These are phyloP conservation scores for Hipposideros larvatus DNA, from an alignment of 2,797 vertebrate species.

Conservation along the genomic window DNA sequence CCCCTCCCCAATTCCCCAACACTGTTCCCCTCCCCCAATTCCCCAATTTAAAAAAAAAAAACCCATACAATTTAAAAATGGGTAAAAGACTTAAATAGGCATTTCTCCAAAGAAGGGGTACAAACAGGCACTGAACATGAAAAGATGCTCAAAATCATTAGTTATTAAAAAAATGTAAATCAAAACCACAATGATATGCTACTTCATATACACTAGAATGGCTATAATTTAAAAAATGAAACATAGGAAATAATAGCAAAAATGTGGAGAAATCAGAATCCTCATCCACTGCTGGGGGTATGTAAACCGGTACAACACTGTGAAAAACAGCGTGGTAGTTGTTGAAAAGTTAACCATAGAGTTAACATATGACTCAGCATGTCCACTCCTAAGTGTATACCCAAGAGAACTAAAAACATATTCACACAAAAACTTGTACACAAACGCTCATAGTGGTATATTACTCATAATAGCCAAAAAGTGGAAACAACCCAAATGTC, in stretches of 20 bases:
- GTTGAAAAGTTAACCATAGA: constrained; percentile 52
- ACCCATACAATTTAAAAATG: too few relatives aligned
- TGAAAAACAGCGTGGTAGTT: not conserved
- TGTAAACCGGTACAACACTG: not conserved
- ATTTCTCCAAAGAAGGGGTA: not conserved
- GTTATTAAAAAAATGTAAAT: constrained; percentile 47
- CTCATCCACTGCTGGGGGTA: not conserved
- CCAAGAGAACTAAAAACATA: constrained; percentile 22
- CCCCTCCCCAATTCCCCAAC: too few relatives aligned
- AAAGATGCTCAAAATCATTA: not conserved
- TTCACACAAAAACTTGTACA: not conserved
- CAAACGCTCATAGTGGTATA: not conserved
- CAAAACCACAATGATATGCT: not conserved
- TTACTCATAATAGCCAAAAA: not conserved
- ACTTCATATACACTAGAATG: not conserved
- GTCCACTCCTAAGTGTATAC: not conserved
- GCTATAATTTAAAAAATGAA: not conserved
- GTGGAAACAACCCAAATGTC: constrained; percentile 19
- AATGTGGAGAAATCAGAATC: not conserved
- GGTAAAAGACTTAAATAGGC: not conserved
- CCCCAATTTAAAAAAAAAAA: not conserved
- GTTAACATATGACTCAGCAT: not conserved
- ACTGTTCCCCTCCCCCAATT: too few relatives aligned
- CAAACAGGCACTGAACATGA: not conserved
- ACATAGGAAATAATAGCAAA: not conserved